Evolutionary conservation across 2,797 vertebrate species (phyloP), one percentile per base, ranked within the genome.

Genomic region (Ctenopoma kingsleyae): DNA sequence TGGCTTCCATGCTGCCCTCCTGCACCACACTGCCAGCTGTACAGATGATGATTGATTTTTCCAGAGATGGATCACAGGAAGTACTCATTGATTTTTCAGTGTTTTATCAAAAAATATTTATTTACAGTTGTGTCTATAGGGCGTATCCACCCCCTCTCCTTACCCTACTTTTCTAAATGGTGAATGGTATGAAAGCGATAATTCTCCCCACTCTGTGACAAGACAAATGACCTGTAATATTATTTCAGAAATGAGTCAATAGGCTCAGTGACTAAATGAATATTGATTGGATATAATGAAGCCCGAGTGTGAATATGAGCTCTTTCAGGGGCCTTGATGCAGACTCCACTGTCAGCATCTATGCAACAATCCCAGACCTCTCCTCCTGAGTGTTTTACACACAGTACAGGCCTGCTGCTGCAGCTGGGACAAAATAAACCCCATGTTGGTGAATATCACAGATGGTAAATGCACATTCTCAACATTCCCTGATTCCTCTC

Each of bases 241-340:
- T 97, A 96, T 96, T 98, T 97, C 95, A 96, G 95, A 96, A 97
- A 95, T 94, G 95, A 97, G 96, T 98, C 96, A 96, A 97, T 98
- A 97, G 95, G 94, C 95, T 93, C 92, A 94, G 94, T 95, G 96
- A 98, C 96, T 97, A 97, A 98, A 97, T 90, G 92, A 96, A 96
- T 98, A 98, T 98, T 97, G 97, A 98, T 97, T 97, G 94, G 94
- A 94, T 94, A 96, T 97, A 98, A 97, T 97, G 96, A 98, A 96
- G 95, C 94, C 92, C 92, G 95, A 96, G 95, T 96, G 95, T 94
- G 94, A 95, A 96, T 95, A 94, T 94, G 95, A 96, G 95, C 95
- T 95, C 94, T 96, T 94, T 92, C 91, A 94, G 93, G 84, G 89
- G 86, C 70, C 87, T 87, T 61, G 70, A 76, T 88, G 62, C 87